Percentiles rank a stretch among this genome's conserved stretches.
phyloP scores from a whole-genome alignment of 2,888 invertebrate genomes.

The Apodemia duryi region DNA sequence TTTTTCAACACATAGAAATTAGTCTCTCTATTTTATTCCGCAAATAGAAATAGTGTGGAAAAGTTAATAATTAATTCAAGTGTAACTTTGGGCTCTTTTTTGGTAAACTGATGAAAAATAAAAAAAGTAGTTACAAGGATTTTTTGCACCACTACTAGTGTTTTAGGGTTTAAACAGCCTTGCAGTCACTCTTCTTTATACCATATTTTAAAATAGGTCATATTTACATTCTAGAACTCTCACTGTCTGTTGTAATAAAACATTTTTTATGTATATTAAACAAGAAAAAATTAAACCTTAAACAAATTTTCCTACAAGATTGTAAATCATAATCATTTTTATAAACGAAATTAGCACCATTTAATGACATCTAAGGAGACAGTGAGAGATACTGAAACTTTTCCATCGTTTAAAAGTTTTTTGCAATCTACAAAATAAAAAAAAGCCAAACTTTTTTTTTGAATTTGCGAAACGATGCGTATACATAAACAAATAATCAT shows the following conservation, averaged over 20 bases:
- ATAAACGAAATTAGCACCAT: slow-evolving; percentile 55
- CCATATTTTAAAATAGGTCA: slow-evolving; percentile 45
- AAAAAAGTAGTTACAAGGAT: slow-evolving; percentile 41
- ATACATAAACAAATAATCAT: slow-evolving; percentile 19
- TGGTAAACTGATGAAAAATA: too few relatives aligned
- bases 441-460: slow-evolving; percentile 16
- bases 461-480: slow-evolving; percentile 21
- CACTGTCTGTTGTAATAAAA: slow-evolving; percentile 48
- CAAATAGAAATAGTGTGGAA: too few relatives aligned
- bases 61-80: too few relatives aligned
- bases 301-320: slow-evolving; percentile 12
- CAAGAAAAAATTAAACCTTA: not conserved
- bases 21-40: too few relatives aligned
- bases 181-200: slow-evolving; percentile 47
- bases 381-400: slow-evolving; percentile 72
- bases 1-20: too few relatives aligned
- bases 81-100: too few relatives aligned
- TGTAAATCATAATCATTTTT: slow-evolving; percentile 4
- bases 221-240: slow-evolving; percentile 59
- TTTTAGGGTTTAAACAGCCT: slow-evolving; percentile 55
- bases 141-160: slow-evolving; percentile 45
- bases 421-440: slow-evolving; percentile 39
- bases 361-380: slow-evolving; percentile 40
- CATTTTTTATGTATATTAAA: slow-evolving; percentile 6
- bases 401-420: slow-evolving; percentile 61